Evolutionary conservation across 2,113 vertebrate genomes (phyloP).

Genomic region (Typhlomys cinereus): DNA sequence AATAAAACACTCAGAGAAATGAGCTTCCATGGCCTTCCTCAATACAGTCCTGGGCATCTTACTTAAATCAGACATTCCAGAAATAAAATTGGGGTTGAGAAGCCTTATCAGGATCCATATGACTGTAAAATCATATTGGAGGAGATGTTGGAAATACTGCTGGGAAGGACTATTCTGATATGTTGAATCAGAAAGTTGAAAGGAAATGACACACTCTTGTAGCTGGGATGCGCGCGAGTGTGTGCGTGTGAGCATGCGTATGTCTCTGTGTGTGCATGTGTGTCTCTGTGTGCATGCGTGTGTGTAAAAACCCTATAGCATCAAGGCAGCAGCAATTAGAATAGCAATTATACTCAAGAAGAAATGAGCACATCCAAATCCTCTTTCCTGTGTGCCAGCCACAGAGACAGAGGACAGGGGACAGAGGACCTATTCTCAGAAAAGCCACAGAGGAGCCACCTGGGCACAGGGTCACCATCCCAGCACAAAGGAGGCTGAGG

Average conservation of each 20-base stretch:
- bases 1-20: not conserved
- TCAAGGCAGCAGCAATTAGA: too few relatives aligned
- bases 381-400: not conserved
- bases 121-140: not conserved
- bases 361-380: too few relatives aligned
- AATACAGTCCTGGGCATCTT: not conserved
- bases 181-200: not conserved
- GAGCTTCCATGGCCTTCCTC: not conserved
- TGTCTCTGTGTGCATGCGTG: too few relatives aligned
- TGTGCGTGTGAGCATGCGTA: too few relatives aligned
- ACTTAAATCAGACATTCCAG: not conserved
- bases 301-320: too few relatives aligned
- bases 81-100: too few relatives aligned
- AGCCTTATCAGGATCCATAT: not conserved
- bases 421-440: too few relatives aligned
- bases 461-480: not conserved
- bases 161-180: not conserved
- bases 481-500: not conserved
- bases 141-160: not conserved
- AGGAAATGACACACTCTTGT: not conserved
- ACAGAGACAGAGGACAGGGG: not conserved
- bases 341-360: not conserved
- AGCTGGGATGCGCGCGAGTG: too few relatives aligned
- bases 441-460: not conserved
- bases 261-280: too few relatives aligned